Conservation (phyloP, 1,140 invertebrate genomes). For the Rhynchophorus ferrugineus region DNA sequence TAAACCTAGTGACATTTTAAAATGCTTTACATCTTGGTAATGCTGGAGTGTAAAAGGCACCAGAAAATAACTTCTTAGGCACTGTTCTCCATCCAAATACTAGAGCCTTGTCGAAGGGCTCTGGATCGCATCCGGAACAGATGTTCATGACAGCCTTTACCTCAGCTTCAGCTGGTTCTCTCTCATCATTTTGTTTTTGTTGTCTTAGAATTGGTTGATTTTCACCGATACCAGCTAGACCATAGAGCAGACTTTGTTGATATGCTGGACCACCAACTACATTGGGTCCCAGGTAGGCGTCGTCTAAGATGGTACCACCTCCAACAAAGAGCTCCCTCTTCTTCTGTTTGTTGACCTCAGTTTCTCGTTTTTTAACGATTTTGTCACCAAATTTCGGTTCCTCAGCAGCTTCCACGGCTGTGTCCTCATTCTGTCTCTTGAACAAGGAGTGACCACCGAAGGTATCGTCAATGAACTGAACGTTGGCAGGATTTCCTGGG, state of each 20-base stretch:
- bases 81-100: slow-evolving; percentile 66
- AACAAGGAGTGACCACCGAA: slow-evolving; percentile 45
- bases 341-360: slow-evolving; percentile 42
- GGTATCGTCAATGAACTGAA: slow-evolving; percentile 49
- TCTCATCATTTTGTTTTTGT: slow-evolving; percentile 53
- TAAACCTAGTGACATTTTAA: too few species aligned
- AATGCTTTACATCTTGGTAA: slow-evolving; percentile 61
- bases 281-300: slow-evolving; percentile 43
- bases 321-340: slow-evolving; percentile 56
- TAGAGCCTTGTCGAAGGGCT: slow-evolving; percentile 69
- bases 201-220: slow-evolving; percentile 48
- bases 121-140: slow-evolving; percentile 61
- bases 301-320: slow-evolving; percentile 59
- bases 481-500: slow-evolving; percentile 38
- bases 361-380: slow-evolving; percentile 44
- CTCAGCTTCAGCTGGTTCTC: slow-evolving; percentile 75
- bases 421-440: slow-evolving; percentile 43
- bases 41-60: slow-evolving; percentile 59
- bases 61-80: slow-evolving; percentile 64
- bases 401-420: not conserved
- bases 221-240: slow-evolving; percentile 58
- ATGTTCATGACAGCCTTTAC: slow-evolving; percentile 68
- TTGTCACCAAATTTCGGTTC: slow-evolving; percentile 36
- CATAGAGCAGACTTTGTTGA: slow-evolving; percentile 48
- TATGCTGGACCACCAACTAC: slow-evolving; percentile 28